Percentiles rank a stretch among this genome's conserved stretches.
Evolutionary conservation across 1,140 invertebrate genomes (phyloP).

Genomic region (Geopemphigus sp.): DNA sequence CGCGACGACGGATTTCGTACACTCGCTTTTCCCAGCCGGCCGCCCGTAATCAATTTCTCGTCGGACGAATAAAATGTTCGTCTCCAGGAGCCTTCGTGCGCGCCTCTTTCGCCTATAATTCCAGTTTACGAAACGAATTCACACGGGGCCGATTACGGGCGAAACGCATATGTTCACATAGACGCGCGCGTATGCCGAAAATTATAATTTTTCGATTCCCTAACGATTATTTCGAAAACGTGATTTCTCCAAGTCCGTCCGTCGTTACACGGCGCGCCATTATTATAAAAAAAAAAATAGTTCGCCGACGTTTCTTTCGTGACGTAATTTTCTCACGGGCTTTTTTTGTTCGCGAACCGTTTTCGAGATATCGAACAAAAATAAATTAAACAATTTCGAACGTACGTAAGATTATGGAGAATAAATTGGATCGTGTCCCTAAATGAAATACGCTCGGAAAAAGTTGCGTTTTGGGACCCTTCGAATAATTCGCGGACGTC

Average conservation of each 20-base stretch:
- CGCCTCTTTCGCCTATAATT: no score
- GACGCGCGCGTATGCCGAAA: no score
- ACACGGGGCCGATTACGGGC: no score
- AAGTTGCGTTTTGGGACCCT: background rate
- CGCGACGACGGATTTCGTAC: no score
- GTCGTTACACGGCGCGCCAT: background rate
- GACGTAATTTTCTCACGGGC: background rate
- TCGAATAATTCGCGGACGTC: background rate
- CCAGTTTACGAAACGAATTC: no score
- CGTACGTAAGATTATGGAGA: background rate
- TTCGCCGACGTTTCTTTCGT: background rate
- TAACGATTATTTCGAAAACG: background rate
- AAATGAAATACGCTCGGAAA: background rate
- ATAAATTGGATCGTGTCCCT: background rate
- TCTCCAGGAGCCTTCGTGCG: no score
- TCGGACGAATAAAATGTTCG: no score
- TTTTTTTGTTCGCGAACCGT: background rate
- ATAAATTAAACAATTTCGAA: conserved; percentile 11
- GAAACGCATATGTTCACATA: background rate
- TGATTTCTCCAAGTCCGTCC: background rate
- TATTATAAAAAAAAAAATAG: background rate
- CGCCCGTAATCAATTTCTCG: no score
- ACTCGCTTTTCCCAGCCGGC: no score
- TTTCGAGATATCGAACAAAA: background rate
- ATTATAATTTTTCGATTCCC: background rate